Base-by-base conservation (phyloP, 2,113 vertebrate genomes). In the Seriola dumerili region DNA sequence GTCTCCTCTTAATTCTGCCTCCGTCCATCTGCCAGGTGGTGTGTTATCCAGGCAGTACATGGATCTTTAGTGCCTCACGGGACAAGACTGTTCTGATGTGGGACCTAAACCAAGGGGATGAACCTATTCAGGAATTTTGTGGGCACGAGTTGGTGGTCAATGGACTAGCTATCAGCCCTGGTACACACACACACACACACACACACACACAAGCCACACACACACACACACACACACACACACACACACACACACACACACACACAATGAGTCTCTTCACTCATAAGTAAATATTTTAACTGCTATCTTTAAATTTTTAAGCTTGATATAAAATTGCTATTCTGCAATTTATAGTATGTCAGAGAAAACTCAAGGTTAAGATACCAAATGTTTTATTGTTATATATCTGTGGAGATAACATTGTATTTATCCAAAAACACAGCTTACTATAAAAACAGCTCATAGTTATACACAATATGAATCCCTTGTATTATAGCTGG, bases 121-220 rank as follows among this genome's bases (percentile, higher is more conserved):
- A 95, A 69, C 96, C 97, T 2, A 93, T 95, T 13, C 97, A 97
- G 92, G 93, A 87, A 69, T 97, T 97, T 68, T 93, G 92, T 66
- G 97, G 97, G 0, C 98, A 99, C 1, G 94, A 97, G 50, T 93
- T 99, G 91, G 97, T 98, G 21, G 97, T 99, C 74, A 99, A 97
- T 0, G 98, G 98, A 0, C 83, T 99, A 71, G 97, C 97, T 5
- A 92, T 97, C 89, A 97, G 96, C 90, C 96, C 97, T 61, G 98
- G 98, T 98, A 93, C 16, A 65, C 21, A 61, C 36, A 34, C 16
- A 54, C 23, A 72, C 76, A 55, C 42, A 69, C 34, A n/a, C 63
- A 74, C 34, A 46, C 13, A 52, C 62, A n/a, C n/a, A 44, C 23
- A 79, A n/a, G n/a, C n/a, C 79, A 46, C 65, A 89, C 21, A 69